Base-by-base conservation (phyloP, 2,888 invertebrate genomes). In the Eurytoma adleriae region DNA sequence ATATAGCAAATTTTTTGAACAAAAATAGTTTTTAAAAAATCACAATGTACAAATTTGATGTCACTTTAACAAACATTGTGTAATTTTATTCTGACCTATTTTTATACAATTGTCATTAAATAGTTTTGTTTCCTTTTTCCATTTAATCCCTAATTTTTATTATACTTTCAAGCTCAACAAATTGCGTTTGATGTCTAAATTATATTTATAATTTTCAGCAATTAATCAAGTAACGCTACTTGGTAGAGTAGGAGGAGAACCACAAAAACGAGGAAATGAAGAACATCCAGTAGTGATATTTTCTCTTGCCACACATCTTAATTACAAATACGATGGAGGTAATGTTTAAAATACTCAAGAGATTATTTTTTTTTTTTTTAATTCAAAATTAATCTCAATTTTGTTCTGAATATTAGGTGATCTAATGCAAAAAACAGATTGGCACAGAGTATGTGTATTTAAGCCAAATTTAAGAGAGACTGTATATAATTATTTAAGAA, bases 371-470 rank as follows among this genome's bases (percentile, higher is more conserved):
- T 70, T 20, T 3, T 13, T 50, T 30, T 24, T 40, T 56, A 62
- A 69, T 59, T 24, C 52, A 50, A 62, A 68, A 62, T 50, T 2
- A 27, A 71, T 69, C 54, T 68, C 59, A 20, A 52, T 52, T 71
- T 40, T 62, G 40, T 67, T 83, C 89, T 89, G 87, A n/a, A 57
- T 82, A 94, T 92, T 93, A 88, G 97, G 96, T 5, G 96, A 97
- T 85, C 93, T 95, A 87, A 91, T 95, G 72, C 97, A 97, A 88
- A 94, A 96, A 86, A 97, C 97, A 12, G 97, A 98, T 85, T 98
- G 98, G 98, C 98, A 98, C 91, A 93, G 96, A 86, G 91, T 98
- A 69, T 95, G 96, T 85, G 95, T 98, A 10, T 98, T 98, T 89
- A 96, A 95, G 87, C 97, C 97, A 3, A 93, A 93, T 75, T 92